These are phyloP conservation scores for Leucopternis melanops DNA, from an alignment of 2,113 vertebrate species.

Conservation along the genomic window DNA sequence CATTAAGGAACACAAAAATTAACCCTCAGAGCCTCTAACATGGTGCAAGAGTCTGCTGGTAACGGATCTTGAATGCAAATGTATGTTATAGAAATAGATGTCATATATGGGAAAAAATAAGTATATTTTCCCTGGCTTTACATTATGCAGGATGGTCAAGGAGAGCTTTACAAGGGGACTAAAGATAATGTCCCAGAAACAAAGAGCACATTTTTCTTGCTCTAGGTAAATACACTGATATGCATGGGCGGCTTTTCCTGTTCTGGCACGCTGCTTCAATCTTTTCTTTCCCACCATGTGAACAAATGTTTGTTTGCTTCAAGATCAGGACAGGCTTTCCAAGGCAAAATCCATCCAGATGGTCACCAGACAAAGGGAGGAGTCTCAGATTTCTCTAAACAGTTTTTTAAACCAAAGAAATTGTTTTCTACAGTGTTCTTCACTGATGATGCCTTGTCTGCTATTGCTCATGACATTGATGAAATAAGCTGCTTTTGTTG, in stretches of 20 bases:
- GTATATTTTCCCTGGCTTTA: background rate
- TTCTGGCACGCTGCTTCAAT: background rate
- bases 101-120: background rate
- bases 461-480: constrained; percentile 29
- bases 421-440: constrained; percentile 27
- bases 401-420: constrained; percentile 41
- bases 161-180: background rate
- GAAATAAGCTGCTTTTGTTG: constrained; percentile 67
- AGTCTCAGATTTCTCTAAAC: constrained; percentile 12
- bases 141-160: background rate
- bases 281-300: background rate
- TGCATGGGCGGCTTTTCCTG: background rate
- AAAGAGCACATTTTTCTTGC: constrained; percentile 13
- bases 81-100: background rate
- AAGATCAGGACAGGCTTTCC: constrained; percentile 40
- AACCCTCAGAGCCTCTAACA: background rate
- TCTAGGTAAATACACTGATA: constrained; percentile 18
- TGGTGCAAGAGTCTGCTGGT: background rate
- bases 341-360: constrained; percentile 58
- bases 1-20: fast-evolving
- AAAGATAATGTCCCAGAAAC: background rate
- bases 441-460: constrained; percentile 9
- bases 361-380: constrained; percentile 13
- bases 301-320: constrained; percentile 44
- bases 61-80: background rate